Base-by-base conservation (phyloP, 2,888 invertebrate genomes). In the Spodoptera exigua region DNA sequence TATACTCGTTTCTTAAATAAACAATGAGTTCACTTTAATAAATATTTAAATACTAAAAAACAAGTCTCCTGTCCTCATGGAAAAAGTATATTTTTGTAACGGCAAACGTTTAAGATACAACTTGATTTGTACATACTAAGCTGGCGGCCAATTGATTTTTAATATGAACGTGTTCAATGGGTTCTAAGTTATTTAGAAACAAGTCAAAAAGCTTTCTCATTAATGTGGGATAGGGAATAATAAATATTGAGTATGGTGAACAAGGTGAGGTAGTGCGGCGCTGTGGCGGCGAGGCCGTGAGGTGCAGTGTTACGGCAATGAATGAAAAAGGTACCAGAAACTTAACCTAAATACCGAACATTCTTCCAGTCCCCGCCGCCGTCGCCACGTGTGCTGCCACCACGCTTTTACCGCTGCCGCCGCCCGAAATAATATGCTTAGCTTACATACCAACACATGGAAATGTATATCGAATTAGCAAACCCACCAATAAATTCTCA, bases 271-370 rank as follows among this genome's bases (percentile, higher is more conserved):
- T 70, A 51, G 66, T 53, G 62, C 56, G 59, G 58, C 69, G 47
- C 65, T 74, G 69, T 63, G 76, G 79, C 67, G 74, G 80, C 81
- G 27, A 9, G 27, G 27, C 77, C 58, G 84, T 86, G 87, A 88
- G 89, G 86, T 93, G 92, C 92, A 92, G 86, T 90, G 89, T 86
- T 89, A 87, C 88, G 88, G 89, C 91, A 89, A 89, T 94, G 92
- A 94, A 94, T 94, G 93, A 90, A 93, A 79, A 90, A 90, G 89
- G 90, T 91, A 90, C 91, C 90, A 91, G 89, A 89, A 90, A 90
- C 89, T 89, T 90, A 93, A 94, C 94, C 94, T 91, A 93, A 93
- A 94, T 94, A 93, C 94, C 92, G 74, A 79, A 81, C 91, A 93
- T 94, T 92, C 92, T 88, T 91, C 85, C 78, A 89, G 89, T 84